Evolutionary conservation across 2,888 invertebrate genomes (phyloP).

Genomic region (Caenorhabditis afra): DNA sequence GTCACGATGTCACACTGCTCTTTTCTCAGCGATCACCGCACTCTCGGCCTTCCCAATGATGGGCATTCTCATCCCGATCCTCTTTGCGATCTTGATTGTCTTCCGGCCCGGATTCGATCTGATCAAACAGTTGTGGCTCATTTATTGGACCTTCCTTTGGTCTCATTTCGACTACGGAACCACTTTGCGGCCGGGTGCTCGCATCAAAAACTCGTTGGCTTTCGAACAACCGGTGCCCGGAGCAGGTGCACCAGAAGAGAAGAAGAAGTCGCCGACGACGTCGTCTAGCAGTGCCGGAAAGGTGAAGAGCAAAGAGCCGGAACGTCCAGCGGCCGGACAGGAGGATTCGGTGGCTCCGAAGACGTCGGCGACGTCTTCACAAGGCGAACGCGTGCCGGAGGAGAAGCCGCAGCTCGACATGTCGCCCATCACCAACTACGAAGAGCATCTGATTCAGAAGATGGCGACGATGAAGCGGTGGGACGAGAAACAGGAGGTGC

Average conservation of each 20-base stretch:
- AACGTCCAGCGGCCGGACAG: too few relatives aligned
- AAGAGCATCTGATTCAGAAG: slow-evolving; percentile 30
- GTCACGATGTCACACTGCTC: not conserved
- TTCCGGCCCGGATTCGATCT: slow-evolving; percentile 40
- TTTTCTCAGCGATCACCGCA: slow-evolving; percentile 10
- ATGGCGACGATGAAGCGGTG: slow-evolving; percentile 35
- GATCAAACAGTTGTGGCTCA: slow-evolving; percentile 39
- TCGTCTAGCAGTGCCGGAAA: too few relatives aligned
- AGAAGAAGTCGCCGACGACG: too few relatives aligned
- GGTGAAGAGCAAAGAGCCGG: too few relatives aligned
- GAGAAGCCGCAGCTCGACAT: not conserved
- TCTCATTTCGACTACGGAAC: slow-evolving; percentile 33
- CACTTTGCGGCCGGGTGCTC: slow-evolving; percentile 20
- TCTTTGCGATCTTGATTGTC: slow-evolving; percentile 9
- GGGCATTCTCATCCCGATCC: not conserved
- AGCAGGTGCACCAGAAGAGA: not conserved
- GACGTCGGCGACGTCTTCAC: not conserved
- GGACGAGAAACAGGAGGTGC: slow-evolving; percentile 30
- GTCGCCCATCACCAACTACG: slow-evolving; percentile 25
- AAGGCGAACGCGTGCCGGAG: not conserved
- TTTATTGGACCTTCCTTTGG: slow-evolving; percentile 8
- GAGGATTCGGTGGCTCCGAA: not conserved
- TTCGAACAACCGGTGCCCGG: slow-evolving; percentile 1
- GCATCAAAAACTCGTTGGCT: slow-evolving; percentile 10
- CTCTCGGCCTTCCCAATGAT: not conserved